These are phyloP conservation scores for Phallusia fumigata DNA, from an alignment of 23 tunicate genomes.

Conservation along the genomic window DNA sequence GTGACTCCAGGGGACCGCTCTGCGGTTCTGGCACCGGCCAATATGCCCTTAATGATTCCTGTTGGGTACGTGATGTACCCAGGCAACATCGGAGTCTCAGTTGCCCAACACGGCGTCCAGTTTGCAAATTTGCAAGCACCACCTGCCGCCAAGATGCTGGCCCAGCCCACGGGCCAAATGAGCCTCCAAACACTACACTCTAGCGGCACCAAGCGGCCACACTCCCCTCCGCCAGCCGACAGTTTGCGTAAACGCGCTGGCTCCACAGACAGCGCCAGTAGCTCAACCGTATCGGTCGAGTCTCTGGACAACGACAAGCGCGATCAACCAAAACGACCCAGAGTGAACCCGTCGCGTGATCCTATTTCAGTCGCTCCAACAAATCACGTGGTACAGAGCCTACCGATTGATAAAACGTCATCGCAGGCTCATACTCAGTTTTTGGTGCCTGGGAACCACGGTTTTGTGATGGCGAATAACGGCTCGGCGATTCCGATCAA, in stretches of 20 bases:
- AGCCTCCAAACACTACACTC: not conserved
- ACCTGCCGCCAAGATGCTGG: not conserved
- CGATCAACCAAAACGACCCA: slow-evolving; percentile 7
- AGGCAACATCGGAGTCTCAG: slow-evolving; percentile 8
- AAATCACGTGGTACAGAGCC: not conserved
- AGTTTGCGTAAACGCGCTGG: slow-evolving; percentile 17
- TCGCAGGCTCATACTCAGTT: not conserved
- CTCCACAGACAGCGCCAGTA: slow-evolving; percentile 42
- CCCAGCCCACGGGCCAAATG: not conserved
- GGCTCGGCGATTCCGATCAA: not conserved
- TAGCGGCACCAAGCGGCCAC: not conserved
- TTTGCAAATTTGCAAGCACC: slow-evolving; percentile 14
- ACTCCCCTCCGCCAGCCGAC: not conserved
- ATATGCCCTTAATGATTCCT: slow-evolving; percentile 32
- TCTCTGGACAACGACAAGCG: slow-evolving; percentile 21
- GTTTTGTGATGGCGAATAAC: not conserved
- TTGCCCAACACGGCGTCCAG: slow-evolving; percentile 12
- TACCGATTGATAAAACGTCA: not conserved
- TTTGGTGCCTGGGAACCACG: not conserved
- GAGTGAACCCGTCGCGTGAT: not conserved
- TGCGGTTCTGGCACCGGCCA: not conserved
- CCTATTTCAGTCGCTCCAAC: not conserved
- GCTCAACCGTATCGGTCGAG: slow-evolving; percentile 38
- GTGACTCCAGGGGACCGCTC: not conserved
- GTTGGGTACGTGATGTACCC: slow-evolving; percentile 47